A percentile compares a stretch with the other conserved stretches of the same genome.
Conservation (phyloP, 2,888 invertebrate genomes). For the Eupithecia tripunctaria region DNA sequence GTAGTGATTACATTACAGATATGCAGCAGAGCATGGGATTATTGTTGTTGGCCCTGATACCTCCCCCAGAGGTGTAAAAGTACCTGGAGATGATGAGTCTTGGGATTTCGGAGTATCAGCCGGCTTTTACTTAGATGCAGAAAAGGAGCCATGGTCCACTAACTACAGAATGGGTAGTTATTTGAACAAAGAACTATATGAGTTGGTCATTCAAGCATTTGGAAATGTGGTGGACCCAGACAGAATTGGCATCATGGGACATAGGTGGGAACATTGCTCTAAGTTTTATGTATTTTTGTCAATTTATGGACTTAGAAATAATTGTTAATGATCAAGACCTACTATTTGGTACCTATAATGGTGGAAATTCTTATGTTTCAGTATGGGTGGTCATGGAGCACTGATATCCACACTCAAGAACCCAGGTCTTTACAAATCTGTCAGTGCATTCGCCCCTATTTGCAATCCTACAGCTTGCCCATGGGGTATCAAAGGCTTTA, state of each 20-base stretch:
- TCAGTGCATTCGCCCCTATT: slow-evolving; percentile 98
- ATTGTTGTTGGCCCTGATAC: slow-evolving; percentile 98
- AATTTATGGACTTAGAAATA: background rate
- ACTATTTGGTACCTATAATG: background rate
- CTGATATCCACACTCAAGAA: slow-evolving; percentile 95
- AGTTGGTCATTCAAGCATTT: slow-evolving; percentile 90
- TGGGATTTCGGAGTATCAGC: slow-evolving; percentile 98
- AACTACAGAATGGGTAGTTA: slow-evolving; percentile 98
- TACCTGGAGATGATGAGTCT: slow-evolving; percentile 95
- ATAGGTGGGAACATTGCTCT: slow-evolving; percentile 83
- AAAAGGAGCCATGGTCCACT: slow-evolving; percentile 94
- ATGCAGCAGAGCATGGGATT: slow-evolving; percentile 93
- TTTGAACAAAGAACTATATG: slow-evolving; percentile 93
- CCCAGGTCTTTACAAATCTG: slow-evolving; percentile 93
- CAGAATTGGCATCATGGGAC: slow-evolving; percentile 91
- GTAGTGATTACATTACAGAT: no score
- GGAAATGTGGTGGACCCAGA: slow-evolving; percentile 76
- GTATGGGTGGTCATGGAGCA: slow-evolving; percentile 99
- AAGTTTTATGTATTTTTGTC: background rate
- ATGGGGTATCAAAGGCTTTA: slow-evolving; percentile 95
- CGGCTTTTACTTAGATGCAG: slow-evolving; percentile 97
- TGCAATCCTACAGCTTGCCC: slow-evolving; percentile 92
- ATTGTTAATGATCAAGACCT: background rate
- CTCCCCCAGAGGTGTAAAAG: slow-evolving; percentile 94
- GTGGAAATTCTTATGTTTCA: slow-evolving; percentile 68